These are phyloP conservation scores for Aulostomus chinensis DNA, from an alignment of 2,797 vertebrate genomes.

Conservation along the genomic window DNA sequence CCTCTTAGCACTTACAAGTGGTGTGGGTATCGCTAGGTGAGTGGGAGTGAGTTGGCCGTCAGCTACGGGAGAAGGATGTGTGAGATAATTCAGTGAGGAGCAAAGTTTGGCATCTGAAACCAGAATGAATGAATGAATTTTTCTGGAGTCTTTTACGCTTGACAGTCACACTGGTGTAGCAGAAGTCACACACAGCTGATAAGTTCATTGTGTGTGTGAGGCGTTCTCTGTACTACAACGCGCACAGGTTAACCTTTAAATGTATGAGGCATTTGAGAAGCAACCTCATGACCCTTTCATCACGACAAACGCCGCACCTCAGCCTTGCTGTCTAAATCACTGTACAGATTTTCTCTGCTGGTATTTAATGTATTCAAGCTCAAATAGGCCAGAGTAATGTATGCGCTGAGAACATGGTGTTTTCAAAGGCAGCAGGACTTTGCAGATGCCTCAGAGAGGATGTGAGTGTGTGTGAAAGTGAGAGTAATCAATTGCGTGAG, in stretches of 20 bases:
- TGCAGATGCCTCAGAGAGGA: slow-evolving; percentile 5
- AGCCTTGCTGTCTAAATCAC: too few species aligned
- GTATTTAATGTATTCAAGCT: too few species aligned
- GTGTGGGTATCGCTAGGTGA: slow-evolving; percentile 9
- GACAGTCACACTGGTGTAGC: slow-evolving; percentile 49
- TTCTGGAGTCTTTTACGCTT: slow-evolving; percentile 1
- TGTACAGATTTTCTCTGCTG: too few species aligned
- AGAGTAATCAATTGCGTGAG: neutral
- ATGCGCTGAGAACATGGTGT: slow-evolving; percentile 7
- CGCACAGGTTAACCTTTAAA: slow-evolving; percentile 30
- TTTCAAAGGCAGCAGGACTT: slow-evolving; percentile 11
- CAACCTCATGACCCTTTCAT: slow-evolving; percentile 25
- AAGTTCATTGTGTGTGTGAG: slow-evolving; percentile 20
- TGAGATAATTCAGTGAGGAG: neutral
- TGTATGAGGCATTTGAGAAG: slow-evolving; percentile 36
- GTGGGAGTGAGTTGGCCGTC: neutral
- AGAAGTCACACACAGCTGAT: slow-evolving; percentile 51
- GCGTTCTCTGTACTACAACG: slow-evolving; percentile 12
- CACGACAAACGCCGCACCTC: slow-evolving; percentile 13
- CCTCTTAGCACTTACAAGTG: slow-evolving; percentile 13
- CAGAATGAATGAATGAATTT: slow-evolving; percentile 13
- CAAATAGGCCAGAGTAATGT: slow-evolving; percentile 17
- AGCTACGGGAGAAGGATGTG: neutral
- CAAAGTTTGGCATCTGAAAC: neutral
- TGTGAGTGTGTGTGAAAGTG: slow-evolving; percentile 1